Evolutionary conservation across 2,113 vertebrate genomes (phyloP).

Genomic region (Rallus limicola): DNA sequence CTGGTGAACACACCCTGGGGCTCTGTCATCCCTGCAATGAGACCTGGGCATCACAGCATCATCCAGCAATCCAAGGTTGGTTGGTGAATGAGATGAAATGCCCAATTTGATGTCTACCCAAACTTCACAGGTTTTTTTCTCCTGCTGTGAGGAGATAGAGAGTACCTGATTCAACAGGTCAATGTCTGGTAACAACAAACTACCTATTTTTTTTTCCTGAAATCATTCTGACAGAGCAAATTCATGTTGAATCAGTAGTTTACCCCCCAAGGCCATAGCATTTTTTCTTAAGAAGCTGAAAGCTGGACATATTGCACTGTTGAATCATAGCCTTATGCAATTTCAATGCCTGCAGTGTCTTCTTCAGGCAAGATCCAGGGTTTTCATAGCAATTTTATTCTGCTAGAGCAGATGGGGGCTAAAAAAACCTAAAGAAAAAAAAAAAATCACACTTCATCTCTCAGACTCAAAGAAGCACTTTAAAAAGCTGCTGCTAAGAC

Average conservation of each 20-base stretch:
- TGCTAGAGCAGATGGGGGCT: background rate
- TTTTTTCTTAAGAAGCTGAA: background rate
- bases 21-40: background rate
- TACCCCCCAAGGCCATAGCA: background rate
- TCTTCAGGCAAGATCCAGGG: background rate
- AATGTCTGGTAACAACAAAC: background rate
- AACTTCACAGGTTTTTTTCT: background rate
- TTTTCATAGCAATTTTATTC: background rate
- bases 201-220: no score
- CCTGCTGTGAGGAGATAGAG: background rate
- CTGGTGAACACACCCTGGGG: background rate
- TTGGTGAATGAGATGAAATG: background rate
- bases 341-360: background rate
- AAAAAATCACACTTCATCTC: background rate
- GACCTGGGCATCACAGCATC: background rate
- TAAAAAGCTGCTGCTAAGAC: background rate
- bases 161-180: background rate
- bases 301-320: background rate
- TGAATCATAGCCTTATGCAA: background rate
- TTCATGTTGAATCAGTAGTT: background rate
- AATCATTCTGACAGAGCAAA: background rate
- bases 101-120: background rate
- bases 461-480: background rate
- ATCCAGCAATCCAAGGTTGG: background rate
- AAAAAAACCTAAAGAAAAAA: background rate